A percentile compares a stretch with the other conserved stretches of the same genome.
Conservation (phyloP, 2,113 vertebrate genomes). For the Brachyhypopomus gauderio region DNA sequence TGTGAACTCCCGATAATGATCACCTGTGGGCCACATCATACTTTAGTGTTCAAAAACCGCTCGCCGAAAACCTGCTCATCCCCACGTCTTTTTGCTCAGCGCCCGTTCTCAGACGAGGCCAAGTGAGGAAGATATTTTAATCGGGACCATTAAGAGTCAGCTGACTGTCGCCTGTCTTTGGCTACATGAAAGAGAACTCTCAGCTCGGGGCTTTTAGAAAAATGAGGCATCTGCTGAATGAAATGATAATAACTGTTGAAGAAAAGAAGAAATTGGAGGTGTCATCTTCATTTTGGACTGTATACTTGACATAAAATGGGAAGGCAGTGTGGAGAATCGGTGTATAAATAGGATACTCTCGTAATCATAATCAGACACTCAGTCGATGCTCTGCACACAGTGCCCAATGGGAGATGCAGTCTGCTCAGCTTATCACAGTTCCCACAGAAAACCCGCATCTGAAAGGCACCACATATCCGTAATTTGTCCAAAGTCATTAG, state of each 20-base stretch:
- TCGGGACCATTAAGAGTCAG: constrained; percentile 45
- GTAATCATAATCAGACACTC: constrained; percentile 53
- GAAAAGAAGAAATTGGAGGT: constrained; percentile 45
- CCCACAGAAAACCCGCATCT: constrained; percentile 40
- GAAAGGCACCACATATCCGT: constrained; percentile 38
- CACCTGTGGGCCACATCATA: constrained; percentile 10
- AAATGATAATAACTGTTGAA: constrained; percentile 52
- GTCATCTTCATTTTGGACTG: constrained; percentile 54
- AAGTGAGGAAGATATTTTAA: constrained; percentile 43
- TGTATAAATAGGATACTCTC: constrained; percentile 56
- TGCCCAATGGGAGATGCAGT: constrained; percentile 40
- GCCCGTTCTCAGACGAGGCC: constrained; percentile 20
- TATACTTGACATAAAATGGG: constrained; percentile 48
- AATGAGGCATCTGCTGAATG: constrained; percentile 42
- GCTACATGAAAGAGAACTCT: constrained; percentile 29
- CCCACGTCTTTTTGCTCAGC: constrained; percentile 13
- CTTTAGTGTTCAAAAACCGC: not conserved
- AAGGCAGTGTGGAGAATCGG: constrained; percentile 46
- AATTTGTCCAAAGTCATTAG: constrained; percentile 50
- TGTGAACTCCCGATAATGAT: constrained; percentile 27
- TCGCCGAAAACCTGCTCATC: not conserved
- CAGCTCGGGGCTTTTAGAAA: constrained; percentile 31
- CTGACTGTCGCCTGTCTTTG: constrained; percentile 2
- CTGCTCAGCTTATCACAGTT: constrained; percentile 41
- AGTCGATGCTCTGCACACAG: constrained; percentile 28